Evolutionary conservation across 1,140 invertebrate species (phyloP), one percentile per base, ranked within the genome.

Genomic region (Laupala kohalensis): DNA sequence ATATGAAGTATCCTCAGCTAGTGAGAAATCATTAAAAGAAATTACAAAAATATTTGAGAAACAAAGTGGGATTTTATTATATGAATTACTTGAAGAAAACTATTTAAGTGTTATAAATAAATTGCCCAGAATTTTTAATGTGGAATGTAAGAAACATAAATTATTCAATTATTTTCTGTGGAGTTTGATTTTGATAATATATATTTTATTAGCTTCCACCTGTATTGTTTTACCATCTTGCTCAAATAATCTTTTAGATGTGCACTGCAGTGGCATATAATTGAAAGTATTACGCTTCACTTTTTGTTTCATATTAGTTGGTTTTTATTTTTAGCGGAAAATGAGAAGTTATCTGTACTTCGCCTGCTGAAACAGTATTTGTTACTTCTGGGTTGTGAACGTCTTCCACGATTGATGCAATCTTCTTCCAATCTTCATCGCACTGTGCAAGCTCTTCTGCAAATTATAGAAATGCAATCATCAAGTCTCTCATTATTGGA

Each of bases 391-490:
- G 37, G 37, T 19, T 53, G 9, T 13, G 37, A 19, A 53, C 9
- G 37, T 13, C 37, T 53, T 53, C 37, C 37, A 13, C 37, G 19
- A 19, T 53, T 53, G 37, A 9, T 53, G 37, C 37, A 53, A 53
- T 13, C 9, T 13, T 13, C 37, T 53, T 53, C 37, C 9, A 9
- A 53, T 4, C 19, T 53, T 13, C 9, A 53, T 13, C 37, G 37
- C 19, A 53, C 37, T 13, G 77, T 86, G 26, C 76, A 83, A 64
- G 81, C 84, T 27, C 79, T 89, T 23, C 75, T 85, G 3, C 82
- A 85, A 26, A 80, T 86, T 70, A 80, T 83, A 25, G 82, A 85
- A 73, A 73, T 88, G 53, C 83, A 87, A 73, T 81, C 77, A 72
- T 81, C 73, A 53, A 77, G 81, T 71, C 76, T 88, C 63, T 81